phyloP scores from a whole-genome alignment of 2,888 invertebrate species.

The Thalpophila matura region DNA sequence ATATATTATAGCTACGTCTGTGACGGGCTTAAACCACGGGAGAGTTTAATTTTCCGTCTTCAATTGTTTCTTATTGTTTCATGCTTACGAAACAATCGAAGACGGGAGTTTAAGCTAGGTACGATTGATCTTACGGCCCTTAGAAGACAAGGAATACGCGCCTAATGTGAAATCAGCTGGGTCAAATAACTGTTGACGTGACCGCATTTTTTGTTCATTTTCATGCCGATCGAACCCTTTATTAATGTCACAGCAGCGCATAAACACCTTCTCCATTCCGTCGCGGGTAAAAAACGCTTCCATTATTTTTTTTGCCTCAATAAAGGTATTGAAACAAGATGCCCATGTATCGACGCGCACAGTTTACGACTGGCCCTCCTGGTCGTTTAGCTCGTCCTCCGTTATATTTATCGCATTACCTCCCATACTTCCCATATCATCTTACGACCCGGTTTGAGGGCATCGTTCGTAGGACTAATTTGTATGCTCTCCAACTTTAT shows the following conservation, averaged over 20 bases:
- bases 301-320: conserved; percentile 31
- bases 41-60: too few species aligned
- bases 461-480: conserved; percentile 37
- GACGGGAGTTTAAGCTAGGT: too few species aligned
- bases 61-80: too few species aligned
- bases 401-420: conserved; percentile 46
- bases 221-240: neutral
- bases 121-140: too few species aligned
- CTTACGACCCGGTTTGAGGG: conserved; percentile 31
- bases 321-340: conserved; percentile 34
- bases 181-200: conserved; percentile 22
- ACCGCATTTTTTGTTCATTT: neutral
- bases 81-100: too few species aligned
- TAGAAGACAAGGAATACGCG: neutral
- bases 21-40: too few species aligned
- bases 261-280: too few species aligned
- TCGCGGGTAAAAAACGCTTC: too few species aligned
- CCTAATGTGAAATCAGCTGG: conserved; percentile 12
- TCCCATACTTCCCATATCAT: conserved; percentile 8
- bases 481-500: conserved; percentile 28
- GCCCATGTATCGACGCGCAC: conserved; percentile 26
- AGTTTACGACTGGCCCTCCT: conserved; percentile 44
- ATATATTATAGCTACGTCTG: too few species aligned
- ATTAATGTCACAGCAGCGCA: conserved; percentile 11
- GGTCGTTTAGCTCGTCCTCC: conserved; percentile 5